Conservation (phyloP, 2,797 vertebrate genomes). For the Sebastes cheni region DNA sequence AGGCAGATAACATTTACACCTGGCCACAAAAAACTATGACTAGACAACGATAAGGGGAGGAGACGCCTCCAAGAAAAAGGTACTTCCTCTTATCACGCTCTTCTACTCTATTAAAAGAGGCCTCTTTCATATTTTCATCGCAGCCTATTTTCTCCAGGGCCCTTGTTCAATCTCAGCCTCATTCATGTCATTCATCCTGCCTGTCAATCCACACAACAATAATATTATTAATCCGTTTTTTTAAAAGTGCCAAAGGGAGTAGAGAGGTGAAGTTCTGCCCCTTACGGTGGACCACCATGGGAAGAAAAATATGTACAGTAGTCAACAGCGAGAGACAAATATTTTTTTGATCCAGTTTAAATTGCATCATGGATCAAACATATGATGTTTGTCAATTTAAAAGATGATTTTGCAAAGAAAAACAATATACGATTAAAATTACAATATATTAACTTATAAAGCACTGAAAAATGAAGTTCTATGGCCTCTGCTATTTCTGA, state of each 20-base stretch:
- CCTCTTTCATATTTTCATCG: not conserved
- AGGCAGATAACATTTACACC: conserved; percentile 77
- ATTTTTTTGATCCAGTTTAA: too few relatives aligned
- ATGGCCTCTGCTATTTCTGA: too few relatives aligned
- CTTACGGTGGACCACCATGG: fast-evolving
- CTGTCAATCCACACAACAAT: not conserved
- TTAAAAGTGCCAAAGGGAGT: not conserved
- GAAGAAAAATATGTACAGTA: too few relatives aligned
- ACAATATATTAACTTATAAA: too few relatives aligned
- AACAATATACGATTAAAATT: too few relatives aligned
- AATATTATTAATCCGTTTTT: not conserved
- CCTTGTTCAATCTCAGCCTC: not conserved
- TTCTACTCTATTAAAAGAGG: not conserved
- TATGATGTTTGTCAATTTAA: too few relatives aligned
- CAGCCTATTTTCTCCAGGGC: not conserved
- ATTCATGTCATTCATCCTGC: not conserved
- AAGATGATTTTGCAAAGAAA: too few relatives aligned
- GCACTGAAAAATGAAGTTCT: fast-evolving
- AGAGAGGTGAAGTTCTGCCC: too few relatives aligned
- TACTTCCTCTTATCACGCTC: not conserved
- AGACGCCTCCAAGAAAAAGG: not conserved
- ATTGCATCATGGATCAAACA: fast-evolving
- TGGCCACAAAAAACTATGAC: conserved; percentile 27
- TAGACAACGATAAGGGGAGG: conserved; percentile 19
- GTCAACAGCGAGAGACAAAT: too few relatives aligned